Evolutionary conservation across 2,888 invertebrate species (phyloP).

Genomic region (Nemurella pictetii): DNA sequence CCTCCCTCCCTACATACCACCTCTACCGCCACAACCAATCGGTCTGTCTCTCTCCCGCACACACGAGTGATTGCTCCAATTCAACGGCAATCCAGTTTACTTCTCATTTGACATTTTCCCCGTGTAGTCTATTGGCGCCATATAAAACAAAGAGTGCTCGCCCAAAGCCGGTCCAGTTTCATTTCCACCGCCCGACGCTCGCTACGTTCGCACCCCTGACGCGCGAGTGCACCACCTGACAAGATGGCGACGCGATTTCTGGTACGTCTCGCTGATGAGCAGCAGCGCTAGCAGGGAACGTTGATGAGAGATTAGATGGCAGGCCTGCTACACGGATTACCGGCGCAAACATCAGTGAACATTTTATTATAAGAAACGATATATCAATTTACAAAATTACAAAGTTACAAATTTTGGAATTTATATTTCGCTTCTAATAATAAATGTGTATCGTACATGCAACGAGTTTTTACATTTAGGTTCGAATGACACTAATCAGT

Average conservation of each 20-base stretch:
- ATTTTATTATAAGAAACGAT: neutral
- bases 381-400: too few species aligned
- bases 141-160: conserved; percentile 39
- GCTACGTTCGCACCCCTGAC: neutral
- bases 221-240: conserved; percentile 1
- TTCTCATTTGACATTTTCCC: conserved; percentile 35
- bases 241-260: conserved; percentile 27
- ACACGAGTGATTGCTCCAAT: conserved; percentile 26
- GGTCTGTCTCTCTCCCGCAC: conserved; percentile 4
- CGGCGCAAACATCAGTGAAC: neutral
- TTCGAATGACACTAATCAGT: too few species aligned
- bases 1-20: conserved; percentile 9
- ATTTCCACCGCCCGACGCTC: neutral
- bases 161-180: conserved; percentile 35
- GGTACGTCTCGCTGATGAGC: neutral
- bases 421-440: too few species aligned
- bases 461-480: too few species aligned
- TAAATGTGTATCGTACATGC: too few species aligned
- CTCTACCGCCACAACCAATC: neutral
- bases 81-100: conserved; percentile 19
- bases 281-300: too few species aligned
- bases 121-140: conserved; percentile 31
- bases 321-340: neutral
- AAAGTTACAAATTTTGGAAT: too few species aligned
- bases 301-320: too few species aligned